These are phyloP conservation scores for Hirtodrosophila duncani DNA, from an alignment of 2,888 invertebrate genomes.

Conservation along the genomic window DNA sequence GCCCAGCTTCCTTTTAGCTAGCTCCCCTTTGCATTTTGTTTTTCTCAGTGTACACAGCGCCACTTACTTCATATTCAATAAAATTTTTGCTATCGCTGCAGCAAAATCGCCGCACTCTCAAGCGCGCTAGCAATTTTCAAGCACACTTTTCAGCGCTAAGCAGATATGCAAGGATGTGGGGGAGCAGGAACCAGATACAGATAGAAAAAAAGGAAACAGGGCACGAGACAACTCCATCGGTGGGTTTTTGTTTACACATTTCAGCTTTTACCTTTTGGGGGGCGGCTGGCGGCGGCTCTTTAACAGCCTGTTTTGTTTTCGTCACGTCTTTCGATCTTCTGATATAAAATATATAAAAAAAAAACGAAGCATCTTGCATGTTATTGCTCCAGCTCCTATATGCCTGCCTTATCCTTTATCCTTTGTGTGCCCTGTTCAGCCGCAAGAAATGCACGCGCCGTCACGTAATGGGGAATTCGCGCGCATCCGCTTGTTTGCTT, in stretches of 20 bases:
- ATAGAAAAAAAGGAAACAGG: background rate
- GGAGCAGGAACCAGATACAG: no score
- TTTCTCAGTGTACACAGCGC: no score
- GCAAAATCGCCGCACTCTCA: slow-evolving; percentile 37
- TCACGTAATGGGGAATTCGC: slow-evolving; percentile 58
- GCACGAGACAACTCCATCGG: background rate
- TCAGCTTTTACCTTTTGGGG: slow-evolving; percentile 39
- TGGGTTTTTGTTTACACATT: background rate
- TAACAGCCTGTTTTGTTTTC: slow-evolving; percentile 51
- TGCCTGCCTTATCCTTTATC: no score
- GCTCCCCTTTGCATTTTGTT: no score
- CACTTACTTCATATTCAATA: slow-evolving; percentile 53
- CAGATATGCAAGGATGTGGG: no score
- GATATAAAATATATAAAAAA: slow-evolving; percentile 22
- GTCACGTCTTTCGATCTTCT: slow-evolving; percentile 58
- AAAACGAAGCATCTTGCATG: slow-evolving; percentile 8
- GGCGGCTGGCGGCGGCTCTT: background rate
- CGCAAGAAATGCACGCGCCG: slow-evolving; percentile 64
- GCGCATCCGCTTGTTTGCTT: slow-evolving; percentile 38
- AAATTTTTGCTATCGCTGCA: slow-evolving; percentile 38
- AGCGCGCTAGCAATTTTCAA: slow-evolving; percentile 46
- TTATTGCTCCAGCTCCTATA: no score
- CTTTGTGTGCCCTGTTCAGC: slow-evolving; percentile 19
- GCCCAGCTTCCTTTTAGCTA: no score
- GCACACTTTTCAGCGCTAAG: slow-evolving; percentile 16